phyloP scores from a whole-genome alignment of 2,888 invertebrate species.

The Diabrotica balteata region DNA sequence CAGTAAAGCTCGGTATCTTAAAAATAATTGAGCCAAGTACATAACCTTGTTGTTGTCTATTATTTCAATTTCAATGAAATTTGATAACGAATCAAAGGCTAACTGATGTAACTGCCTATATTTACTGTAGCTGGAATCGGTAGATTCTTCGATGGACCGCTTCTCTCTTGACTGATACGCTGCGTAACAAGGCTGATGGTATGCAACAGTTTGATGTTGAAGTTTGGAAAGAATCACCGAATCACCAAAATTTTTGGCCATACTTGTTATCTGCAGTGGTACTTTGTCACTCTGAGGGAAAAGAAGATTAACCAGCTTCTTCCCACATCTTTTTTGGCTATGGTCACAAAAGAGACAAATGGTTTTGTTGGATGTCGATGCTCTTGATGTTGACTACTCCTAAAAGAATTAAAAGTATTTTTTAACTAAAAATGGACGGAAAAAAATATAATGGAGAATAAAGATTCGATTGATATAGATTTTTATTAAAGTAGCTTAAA shows the following conservation, averaged over 20 bases:
- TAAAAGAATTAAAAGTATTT: conserved; percentile 21
- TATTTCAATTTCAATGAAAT: conserved; percentile 30
- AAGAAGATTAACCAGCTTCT: conserved; percentile 18
- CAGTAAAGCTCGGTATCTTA: conserved; percentile 39
- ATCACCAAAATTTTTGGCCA: conserved; percentile 24
- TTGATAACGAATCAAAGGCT: conserved; percentile 30
- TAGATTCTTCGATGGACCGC: conserved; percentile 27
- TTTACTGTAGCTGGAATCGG: conserved; percentile 17
- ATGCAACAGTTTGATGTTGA: conserved; percentile 32
- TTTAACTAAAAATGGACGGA: conserved; percentile 14
- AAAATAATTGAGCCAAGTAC: conserved; percentile 31
- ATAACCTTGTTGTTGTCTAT: conserved; percentile 31
- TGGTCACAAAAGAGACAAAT: conserved; percentile 5
- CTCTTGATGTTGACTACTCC: conserved; percentile 16
- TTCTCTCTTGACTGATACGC: conserved; percentile 28
- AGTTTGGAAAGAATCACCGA: conserved; percentile 28
- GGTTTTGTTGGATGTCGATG: conserved; percentile 12
- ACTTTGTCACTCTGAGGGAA: conserved; percentile 12
- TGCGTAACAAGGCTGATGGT: conserved; percentile 34
- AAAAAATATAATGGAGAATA: conserved; percentile 18
- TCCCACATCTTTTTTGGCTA: conserved; percentile 4
- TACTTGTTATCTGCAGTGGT: conserved; percentile 8
- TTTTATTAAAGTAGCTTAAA: too few species aligned
- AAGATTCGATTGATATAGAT: conserved; percentile 26
- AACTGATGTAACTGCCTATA: conserved; percentile 31